phyloP scores from a whole-genome alignment of 2,888 invertebrate genomes.

The Dynastes hyllus region DNA sequence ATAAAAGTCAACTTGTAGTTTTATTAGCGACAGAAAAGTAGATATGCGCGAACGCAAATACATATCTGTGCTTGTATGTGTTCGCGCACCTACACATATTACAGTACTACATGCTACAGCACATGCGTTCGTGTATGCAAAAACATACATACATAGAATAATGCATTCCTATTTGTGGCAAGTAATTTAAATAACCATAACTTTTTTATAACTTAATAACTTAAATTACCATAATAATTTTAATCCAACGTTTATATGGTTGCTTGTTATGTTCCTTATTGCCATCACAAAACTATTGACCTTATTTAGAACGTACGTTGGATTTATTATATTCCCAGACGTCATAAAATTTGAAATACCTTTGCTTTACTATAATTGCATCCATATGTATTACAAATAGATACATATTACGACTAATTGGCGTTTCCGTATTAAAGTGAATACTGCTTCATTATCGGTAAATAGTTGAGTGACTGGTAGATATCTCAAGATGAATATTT shows the following conservation, averaged over 20 bases:
- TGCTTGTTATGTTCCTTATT: conserved; percentile 28
- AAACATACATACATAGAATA: not conserved
- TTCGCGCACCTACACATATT: not conserved
- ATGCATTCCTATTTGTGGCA: conserved; percentile 20
- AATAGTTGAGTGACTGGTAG: too few relatives aligned
- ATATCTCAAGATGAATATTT: too few relatives aligned
- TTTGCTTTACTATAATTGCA: not conserved
- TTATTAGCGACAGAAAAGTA: conserved; percentile 31
- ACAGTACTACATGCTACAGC: not conserved
- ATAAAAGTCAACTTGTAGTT: conserved; percentile 27
- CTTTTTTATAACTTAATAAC: conserved; percentile 43
- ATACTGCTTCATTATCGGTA: not conserved
- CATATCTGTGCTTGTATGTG: not conserved
- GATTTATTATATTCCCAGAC: not conserved
- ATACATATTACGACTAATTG: not conserved
- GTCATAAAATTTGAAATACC: not conserved
- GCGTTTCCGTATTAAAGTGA: not conserved
- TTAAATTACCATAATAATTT: conserved; percentile 27
- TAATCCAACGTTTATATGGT: conserved; percentile 15
- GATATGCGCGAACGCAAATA: not conserved
- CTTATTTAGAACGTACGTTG: conserved; percentile 19
- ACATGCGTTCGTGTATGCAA: not conserved
- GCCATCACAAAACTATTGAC: conserved; percentile 17
- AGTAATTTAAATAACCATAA: conserved; percentile 28
- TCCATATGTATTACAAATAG: not conserved